Base-by-base conservation (phyloP, 2,888 invertebrate genomes). In the Limenitis arthemis region DNA sequence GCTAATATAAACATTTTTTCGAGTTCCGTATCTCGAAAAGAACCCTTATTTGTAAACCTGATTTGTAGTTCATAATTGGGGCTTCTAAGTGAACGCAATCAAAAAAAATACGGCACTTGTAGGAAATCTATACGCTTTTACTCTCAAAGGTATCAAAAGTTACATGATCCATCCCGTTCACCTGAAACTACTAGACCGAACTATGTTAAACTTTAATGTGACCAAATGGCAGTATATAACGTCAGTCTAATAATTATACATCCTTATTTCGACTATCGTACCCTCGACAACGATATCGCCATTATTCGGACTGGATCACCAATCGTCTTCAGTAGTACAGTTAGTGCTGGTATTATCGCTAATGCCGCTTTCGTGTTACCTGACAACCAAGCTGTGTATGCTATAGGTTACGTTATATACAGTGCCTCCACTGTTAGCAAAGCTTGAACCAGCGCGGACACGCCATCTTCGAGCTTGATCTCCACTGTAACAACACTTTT, bases 381-480 rank as follows among this genome's bases (percentile, higher is more conserved):
- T 8, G 75, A 75, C 53, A 69, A 73, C 52, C 63, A 69, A 47
- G 58, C 61, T 3, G 70, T 77, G 0, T 75, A 69, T 71, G 73
- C 75, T 31, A 60, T 67, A 30, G 77, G 79, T n/a, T n/a, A 53
- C n/a, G 7, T 47, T 49, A 56, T 65, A 61, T 1, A 71, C 60
- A 5, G 42, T 49, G 28, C 75, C 75, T 6, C 73, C 72, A 47
- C 69, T 68, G 60, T 61, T 67, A 20, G 67, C 67, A 11, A 37
- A 61, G 5, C 64, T 52, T 0, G 73, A 72, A 2, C 73, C 73
- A 5, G 66, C 56, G 1, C 68, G 64, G 5, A 66, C 39, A 0
- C 67, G 68, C 70, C 70, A 73, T 54, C 53, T 59, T 28, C 9
- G 47, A 0, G 60, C 48, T 29, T 55, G 8, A 39, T 70, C 66